Percentiles rank a stretch among this genome's conserved stretches.
These are phyloP conservation scores for Monopis laevigella DNA, from an alignment of 2,888 invertebrate genomes.

Conservation along the genomic window DNA sequence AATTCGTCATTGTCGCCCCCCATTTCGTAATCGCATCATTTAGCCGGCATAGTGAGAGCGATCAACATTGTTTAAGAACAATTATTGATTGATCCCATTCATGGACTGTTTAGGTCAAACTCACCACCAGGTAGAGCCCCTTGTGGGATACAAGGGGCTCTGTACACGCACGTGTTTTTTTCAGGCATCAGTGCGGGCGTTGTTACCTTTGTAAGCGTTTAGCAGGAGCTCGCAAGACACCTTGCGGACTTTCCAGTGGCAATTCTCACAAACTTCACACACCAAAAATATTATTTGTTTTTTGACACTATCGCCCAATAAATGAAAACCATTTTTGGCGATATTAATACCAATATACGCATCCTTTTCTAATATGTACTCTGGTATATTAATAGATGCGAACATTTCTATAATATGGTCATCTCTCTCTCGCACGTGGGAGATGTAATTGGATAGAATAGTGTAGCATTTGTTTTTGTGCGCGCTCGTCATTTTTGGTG, in stretches of 20 bases:
- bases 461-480: conserved; percentile 31
- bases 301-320: conserved; percentile 22
- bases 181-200: too few species aligned
- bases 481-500: conserved; percentile 23
- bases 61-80: too few species aligned
- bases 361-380: conserved; percentile 19
- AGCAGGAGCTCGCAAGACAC: conserved; percentile 26
- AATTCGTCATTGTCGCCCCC: too few species aligned
- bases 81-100: too few species aligned
- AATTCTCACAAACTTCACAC: conserved; percentile 16
- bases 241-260: conserved; percentile 18
- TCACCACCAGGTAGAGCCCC: too few species aligned
- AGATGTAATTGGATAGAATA: conserved; percentile 29
- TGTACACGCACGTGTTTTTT: too few species aligned
- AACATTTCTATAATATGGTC: conserved; percentile 23
- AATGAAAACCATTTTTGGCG: conserved; percentile 21
- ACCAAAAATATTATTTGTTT: conserved; percentile 20
- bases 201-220: conserved; percentile 28
- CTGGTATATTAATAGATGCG: conserved; percentile 21
- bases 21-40: too few species aligned
- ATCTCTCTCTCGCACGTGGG: conserved; percentile 14
- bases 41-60: too few species aligned
- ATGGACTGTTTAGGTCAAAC: too few species aligned
- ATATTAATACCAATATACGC: conserved; percentile 21
- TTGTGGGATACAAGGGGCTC: too few species aligned